phyloP scores from a whole-genome alignment of 30 jellyfish, hydroid and myxozoan genomes.

The Chrysaora quinquecirrha region DNA sequence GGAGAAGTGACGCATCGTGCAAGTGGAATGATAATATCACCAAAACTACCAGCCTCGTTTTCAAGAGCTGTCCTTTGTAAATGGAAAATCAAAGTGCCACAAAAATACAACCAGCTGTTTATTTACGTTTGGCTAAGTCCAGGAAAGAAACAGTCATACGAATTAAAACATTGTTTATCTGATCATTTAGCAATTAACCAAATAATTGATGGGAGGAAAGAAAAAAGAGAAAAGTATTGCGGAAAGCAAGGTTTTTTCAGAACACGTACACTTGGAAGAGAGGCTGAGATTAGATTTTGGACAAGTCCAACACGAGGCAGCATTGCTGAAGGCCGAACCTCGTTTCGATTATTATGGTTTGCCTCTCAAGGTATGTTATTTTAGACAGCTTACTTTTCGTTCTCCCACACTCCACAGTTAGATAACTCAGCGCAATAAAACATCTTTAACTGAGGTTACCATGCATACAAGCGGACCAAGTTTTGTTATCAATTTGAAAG shows the following conservation, averaged over 20 bases:
- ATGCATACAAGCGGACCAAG: no score
- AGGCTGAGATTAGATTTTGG: constrained; percentile 70
- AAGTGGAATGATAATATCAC: constrained; percentile 55
- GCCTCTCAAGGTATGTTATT: constrained; percentile 46
- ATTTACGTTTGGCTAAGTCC: constrained; percentile 51
- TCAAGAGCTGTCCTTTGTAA: constrained; percentile 60
- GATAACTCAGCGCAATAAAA: no score
- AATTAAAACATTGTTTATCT: constrained; percentile 52
- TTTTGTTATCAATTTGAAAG: no score
- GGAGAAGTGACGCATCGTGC: constrained; percentile 64
- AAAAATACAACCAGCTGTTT: constrained; percentile 37
- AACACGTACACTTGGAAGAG: constrained; percentile 67
- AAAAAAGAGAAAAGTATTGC: constrained; percentile 51
- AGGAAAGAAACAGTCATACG: constrained; percentile 43
- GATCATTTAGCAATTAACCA: constrained; percentile 65
- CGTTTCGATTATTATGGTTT: constrained; percentile 57
- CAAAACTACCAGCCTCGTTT: constrained; percentile 45
- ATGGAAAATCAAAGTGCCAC: constrained; percentile 57
- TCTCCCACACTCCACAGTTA: no score
- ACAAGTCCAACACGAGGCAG: constrained; percentile 44
- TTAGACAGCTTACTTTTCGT: no score
- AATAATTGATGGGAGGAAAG: constrained; percentile 59
- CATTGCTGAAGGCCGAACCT: constrained; percentile 12
- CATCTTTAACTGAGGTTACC: no score
- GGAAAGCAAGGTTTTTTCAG: constrained; percentile 64